Evolutionary conservation across 2,888 invertebrate species (phyloP).

Genomic region (Dichetophora obliterata): DNA sequence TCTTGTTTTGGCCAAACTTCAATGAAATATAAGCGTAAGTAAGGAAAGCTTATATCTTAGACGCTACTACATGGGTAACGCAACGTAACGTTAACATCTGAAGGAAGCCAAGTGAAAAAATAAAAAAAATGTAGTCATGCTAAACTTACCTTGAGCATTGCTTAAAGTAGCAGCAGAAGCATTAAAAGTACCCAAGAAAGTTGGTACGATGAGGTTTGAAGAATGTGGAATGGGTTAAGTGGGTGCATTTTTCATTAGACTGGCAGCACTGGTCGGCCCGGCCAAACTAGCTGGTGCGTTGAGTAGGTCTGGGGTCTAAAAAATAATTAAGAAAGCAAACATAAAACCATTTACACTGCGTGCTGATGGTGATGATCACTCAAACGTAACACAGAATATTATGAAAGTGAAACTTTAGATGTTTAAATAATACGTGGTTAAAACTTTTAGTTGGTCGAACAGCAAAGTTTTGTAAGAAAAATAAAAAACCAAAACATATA

Average conservation of each 20-base stretch:
- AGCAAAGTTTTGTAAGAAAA: not conserved
- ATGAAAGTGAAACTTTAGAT: constrained; percentile 32
- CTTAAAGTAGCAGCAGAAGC: constrained; percentile 2
- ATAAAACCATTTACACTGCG: constrained; percentile 28
- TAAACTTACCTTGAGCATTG: not conserved
- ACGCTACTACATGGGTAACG: not conserved
- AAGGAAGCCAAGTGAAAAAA: constrained; percentile 8
- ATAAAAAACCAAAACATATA: no score
- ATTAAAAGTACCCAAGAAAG: constrained; percentile 17
- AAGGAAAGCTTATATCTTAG: not conserved
- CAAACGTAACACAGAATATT: constrained; percentile 29
- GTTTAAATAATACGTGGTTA: not conserved
- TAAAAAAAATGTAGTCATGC: constrained; percentile 8
- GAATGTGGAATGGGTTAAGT: no score
- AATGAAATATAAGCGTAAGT: not conserved
- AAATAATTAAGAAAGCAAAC: constrained; percentile 23
- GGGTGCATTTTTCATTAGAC: no score
- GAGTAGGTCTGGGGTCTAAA: not conserved
- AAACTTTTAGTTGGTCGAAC: constrained; percentile 13
- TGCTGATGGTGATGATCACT: constrained; percentile 27
- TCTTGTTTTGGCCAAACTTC: not conserved
- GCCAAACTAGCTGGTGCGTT: not conserved
- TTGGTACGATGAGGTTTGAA: not conserved
- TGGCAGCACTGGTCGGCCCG: no score
- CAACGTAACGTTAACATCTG: not conserved